phyloP scores from a whole-genome alignment of 1,140 invertebrate species.

The Eupristina koningsbergeri region DNA sequence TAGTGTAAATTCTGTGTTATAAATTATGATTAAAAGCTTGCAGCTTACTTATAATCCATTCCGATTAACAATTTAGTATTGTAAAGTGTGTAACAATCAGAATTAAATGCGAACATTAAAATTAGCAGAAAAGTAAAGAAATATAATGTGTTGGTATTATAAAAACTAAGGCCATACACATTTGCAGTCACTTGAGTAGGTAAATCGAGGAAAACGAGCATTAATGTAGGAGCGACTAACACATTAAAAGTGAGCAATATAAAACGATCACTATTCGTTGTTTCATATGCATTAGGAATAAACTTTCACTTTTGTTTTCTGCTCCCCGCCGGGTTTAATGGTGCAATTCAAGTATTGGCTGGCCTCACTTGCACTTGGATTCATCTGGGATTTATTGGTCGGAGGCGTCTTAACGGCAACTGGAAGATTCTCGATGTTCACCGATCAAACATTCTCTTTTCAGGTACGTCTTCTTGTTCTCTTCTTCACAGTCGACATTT shows the following conservation, averaged over 20 bases:
- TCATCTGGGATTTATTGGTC: not conserved
- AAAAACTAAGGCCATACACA: not conserved
- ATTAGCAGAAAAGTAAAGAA: not conserved
- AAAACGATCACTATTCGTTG: not conserved
- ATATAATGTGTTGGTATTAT: not conserved
- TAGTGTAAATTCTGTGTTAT: no score
- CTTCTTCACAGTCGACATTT: not conserved
- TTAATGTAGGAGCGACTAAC: not conserved
- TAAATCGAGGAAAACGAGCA: not conserved
- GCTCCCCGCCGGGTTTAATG: not conserved
- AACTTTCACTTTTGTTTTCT: slow-evolving; percentile 8
- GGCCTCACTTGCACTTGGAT: not conserved
- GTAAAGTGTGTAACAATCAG: no score
- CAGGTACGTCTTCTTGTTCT: not conserved
- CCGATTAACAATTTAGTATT: no score
- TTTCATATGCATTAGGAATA: not conserved
- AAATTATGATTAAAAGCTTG: no score
- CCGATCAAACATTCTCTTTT: slow-evolving; percentile 6
- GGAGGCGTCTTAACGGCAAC: not conserved
- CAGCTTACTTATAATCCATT: no score
- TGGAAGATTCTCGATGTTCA: not conserved
- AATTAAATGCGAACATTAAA: no score
- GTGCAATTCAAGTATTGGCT: not conserved
- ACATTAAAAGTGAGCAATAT: not conserved
- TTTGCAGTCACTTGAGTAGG: not conserved